Percentiles rank a stretch among this genome's conserved stretches.
phyloP scores from a whole-genome alignment of 2,888 invertebrate genomes.

The Campoplex nolae region DNA sequence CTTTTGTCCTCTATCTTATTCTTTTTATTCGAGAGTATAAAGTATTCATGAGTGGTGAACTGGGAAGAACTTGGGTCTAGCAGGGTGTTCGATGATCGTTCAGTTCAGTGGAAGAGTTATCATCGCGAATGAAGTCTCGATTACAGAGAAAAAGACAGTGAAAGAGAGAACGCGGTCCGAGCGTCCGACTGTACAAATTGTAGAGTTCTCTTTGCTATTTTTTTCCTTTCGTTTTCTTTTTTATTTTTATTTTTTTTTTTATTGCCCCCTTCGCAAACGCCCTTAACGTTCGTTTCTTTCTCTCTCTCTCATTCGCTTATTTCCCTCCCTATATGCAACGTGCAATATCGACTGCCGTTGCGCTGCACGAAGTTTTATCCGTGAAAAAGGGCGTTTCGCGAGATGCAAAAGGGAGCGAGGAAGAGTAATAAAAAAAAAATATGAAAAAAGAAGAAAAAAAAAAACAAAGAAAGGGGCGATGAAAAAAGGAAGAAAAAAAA shows the following conservation, averaged over 20 bases:
- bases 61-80: slow-evolving; percentile 48
- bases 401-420: slow-evolving; percentile 25
- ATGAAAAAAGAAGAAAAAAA: background rate
- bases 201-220: slow-evolving; percentile 47
- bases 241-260: slow-evolving; percentile 19
- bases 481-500: slow-evolving; percentile 2
- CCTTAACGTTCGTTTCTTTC: slow-evolving; percentile 35
- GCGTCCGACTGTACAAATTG: slow-evolving; percentile 61
- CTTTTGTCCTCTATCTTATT: slow-evolving; percentile 14
- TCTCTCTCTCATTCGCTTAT: slow-evolving; percentile 14
- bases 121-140: slow-evolving; percentile 49
- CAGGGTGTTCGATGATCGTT: slow-evolving; percentile 55
- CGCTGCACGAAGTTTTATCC: slow-evolving; percentile 61
- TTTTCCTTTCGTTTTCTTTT: background rate
- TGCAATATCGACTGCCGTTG: slow-evolving; percentile 55
- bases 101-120: slow-evolving; percentile 51
- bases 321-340: slow-evolving; percentile 26
- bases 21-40: slow-evolving; percentile 35
- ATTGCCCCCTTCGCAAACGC: slow-evolving; percentile 23
- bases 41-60: slow-evolving; percentile 57
- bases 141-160: slow-evolving; percentile 41
- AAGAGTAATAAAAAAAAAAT: slow-evolving; percentile 16
- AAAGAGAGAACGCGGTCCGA: slow-evolving; percentile 12
- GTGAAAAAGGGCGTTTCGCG: slow-evolving; percentile 59
- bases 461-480: background rate